Evolutionary conservation across 2,113 vertebrate genomes (phyloP).

Genomic region (Gavia stellata): DNA sequence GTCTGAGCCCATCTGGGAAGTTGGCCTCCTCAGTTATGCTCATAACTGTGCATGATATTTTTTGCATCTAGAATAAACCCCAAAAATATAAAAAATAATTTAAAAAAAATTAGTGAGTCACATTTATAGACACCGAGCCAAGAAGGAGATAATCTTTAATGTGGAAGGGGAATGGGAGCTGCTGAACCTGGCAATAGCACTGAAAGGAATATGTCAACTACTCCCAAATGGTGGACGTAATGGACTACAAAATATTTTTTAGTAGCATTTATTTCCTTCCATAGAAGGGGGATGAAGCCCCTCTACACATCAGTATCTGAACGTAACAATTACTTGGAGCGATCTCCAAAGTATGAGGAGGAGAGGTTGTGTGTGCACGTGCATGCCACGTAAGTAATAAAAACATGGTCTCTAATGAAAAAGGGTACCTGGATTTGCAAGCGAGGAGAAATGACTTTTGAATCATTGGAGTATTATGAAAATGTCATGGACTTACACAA

Average conservation of each 20-base stretch:
- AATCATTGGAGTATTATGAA: background rate
- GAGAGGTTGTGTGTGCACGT: background rate
- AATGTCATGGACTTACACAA: background rate
- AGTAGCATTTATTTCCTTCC: background rate
- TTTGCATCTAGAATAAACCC: background rate
- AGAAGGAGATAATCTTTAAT: background rate
- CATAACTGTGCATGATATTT: background rate
- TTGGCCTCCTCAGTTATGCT: background rate
- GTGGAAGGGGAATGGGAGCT: background rate
- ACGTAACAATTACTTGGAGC: background rate
- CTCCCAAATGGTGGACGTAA: background rate
- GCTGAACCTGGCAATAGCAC: background rate
- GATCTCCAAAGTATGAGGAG: background rate
- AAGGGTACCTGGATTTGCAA: background rate
- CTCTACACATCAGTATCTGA: background rate
- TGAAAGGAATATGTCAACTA: background rate
- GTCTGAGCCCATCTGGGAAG: background rate
- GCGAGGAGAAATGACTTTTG: background rate
- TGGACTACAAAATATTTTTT: background rate
- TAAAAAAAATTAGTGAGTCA: background rate
- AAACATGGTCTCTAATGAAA: background rate
- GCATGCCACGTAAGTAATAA: background rate
- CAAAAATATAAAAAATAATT: background rate
- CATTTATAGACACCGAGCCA: background rate
- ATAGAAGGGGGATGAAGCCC: background rate